Evolutionary conservation across 2,797 vertebrate species (phyloP).

Genomic region (Alosa sapidissima): DNA sequence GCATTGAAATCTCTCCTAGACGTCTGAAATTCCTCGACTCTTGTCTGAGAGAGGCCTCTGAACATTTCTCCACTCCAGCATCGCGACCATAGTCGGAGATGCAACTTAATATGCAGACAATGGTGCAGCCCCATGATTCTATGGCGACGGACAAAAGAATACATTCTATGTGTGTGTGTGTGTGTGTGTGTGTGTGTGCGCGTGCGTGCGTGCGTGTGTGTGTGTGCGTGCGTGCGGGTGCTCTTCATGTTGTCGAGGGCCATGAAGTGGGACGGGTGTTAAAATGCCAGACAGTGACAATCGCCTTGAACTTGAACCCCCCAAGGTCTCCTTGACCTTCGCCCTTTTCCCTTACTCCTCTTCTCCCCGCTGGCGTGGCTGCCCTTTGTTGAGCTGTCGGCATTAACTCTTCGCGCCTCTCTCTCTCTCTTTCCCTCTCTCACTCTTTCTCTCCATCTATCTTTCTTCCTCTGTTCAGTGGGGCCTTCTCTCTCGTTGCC

Average conservation of each 20-base stretch:
- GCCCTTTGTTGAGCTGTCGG: slow-evolving; percentile 76
- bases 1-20: background rate
- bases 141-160: slow-evolving; percentile 8
- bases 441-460: slow-evolving; percentile 43
- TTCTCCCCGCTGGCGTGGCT: slow-evolving; percentile 58
- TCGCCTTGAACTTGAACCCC: slow-evolving; percentile 81
- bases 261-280: slow-evolving; percentile 53
- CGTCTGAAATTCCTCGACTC: background rate
- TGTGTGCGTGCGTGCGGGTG: slow-evolving; percentile 15
- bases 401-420: slow-evolving; percentile 70
- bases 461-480: slow-evolving; percentile 46
- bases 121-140: slow-evolving; percentile 4
- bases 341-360: slow-evolving; percentile 71
- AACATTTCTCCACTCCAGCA: background rate
- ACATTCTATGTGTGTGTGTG: slow-evolving; percentile 27
- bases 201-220: slow-evolving; percentile 49
- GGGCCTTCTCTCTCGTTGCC: slow-evolving; percentile 48
- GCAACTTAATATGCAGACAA: slow-evolving; percentile 22
- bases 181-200: slow-evolving; percentile 49
- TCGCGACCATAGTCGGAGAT: background rate
- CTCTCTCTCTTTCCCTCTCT: slow-evolving; percentile 33
- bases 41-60: background rate
- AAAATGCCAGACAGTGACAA: slow-evolving; percentile 69
- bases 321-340: slow-evolving; percentile 73
- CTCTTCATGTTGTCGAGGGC: slow-evolving; percentile 40